phyloP scores from a whole-genome alignment of 2,113 vertebrate species.

The Toxotes chatareus region DNA sequence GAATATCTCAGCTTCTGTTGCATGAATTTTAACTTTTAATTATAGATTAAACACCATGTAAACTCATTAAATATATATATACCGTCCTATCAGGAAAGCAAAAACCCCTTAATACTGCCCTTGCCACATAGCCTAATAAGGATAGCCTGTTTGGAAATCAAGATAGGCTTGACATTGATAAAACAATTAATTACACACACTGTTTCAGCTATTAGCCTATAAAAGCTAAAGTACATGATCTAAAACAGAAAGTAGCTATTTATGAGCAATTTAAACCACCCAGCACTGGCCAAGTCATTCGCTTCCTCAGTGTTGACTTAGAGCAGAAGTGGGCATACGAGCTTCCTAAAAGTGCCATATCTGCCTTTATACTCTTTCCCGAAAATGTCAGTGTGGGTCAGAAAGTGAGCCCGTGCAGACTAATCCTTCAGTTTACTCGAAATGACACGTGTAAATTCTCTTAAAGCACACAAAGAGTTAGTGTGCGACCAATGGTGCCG shows the following conservation, averaged over 20 bases:
- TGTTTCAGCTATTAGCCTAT: not conserved
- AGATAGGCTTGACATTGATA: not conserved
- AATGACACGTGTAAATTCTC: conserved; percentile 31
- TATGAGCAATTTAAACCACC: not conserved
- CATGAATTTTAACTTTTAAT: not conserved
- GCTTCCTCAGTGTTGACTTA: not conserved
- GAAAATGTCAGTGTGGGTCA: not conserved
- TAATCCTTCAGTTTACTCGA: not conserved
- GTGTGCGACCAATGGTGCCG: conserved; percentile 30
- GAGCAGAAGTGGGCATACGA: not conserved
- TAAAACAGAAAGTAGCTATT: not conserved
- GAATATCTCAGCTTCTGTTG: not conserved
- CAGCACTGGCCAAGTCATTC: not conserved
- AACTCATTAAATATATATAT: not conserved
- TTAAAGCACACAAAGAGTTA: conserved; percentile 50
- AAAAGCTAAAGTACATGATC: not conserved
- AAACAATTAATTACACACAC: not conserved
- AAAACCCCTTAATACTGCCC: not conserved
- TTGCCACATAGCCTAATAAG: not conserved
- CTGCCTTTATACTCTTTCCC: not conserved
- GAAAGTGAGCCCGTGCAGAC: conserved; percentile 2
- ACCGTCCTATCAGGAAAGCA: not conserved
- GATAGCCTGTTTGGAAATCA: not conserved
- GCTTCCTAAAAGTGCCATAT: not conserved
- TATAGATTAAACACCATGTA: not conserved